Base-by-base conservation (phyloP, 2,888 invertebrate genomes). In the Synanthedon andrenaeformis region DNA sequence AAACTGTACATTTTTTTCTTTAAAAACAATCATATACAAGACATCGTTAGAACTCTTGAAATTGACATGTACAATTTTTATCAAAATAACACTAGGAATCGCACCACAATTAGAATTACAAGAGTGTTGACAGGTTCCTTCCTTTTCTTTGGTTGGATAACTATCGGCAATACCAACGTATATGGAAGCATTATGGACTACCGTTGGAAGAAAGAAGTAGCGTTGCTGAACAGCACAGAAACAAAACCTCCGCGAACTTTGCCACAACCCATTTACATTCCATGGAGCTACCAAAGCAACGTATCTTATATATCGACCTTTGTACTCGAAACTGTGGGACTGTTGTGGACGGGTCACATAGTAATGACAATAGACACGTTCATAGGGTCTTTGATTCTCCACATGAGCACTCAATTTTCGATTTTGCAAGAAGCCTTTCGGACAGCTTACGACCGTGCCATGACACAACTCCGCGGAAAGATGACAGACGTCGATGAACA, bases 291-390 rank as follows among this genome's bases (percentile, higher is more conserved):
- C 59, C 81, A 86, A 58, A 64, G 66, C 41, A 81, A 86, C 41
- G 54, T 53, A 13, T 67, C 77, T 1, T 87, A 74, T 51, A 73
- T 84, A 53, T 69, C 71, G 4, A 83, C 87, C 0, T 84, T 82
- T 57, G 62, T 76, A 3, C 60, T 87, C 10, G 86, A 85, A 64
- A 80, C 83, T 11, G 59, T 80, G 1, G 87, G 87, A 1, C 61
- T 87, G 23, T 61, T 87, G 13, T 87, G 86, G 86, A 87, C 86
- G 0, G 87, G 86, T 1, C 85, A 86, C 52, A 86, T 87, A 45
- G 83, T 87, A 11, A 81, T 87, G 82, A 74, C 74, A 0, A 82
- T 86, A 52, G 87, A 87, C 56, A 86, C 86, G 0, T 82, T 86
- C 57, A 83, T 87, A 55, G 87, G 77, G 6, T 79, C 86, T 3